These are phyloP conservation scores for Drosophila pegasa DNA, from an alignment of 2,888 invertebrate species.

Conservation along the genomic window DNA sequence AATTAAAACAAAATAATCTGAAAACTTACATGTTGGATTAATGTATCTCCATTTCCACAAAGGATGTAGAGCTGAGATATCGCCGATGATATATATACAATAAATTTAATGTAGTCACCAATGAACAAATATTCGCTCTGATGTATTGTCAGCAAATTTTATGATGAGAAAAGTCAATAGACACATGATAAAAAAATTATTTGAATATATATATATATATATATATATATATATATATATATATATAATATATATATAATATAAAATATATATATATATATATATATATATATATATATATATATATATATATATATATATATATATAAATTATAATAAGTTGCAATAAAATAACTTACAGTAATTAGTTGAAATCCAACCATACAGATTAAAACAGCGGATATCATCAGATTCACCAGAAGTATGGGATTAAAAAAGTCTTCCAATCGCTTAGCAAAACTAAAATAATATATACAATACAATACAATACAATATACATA, in stretches of 20 bases:
- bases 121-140: conserved; percentile 82
- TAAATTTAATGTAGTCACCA: conserved; percentile 82
- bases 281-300: no score
- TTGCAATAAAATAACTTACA: conserved; percentile 50
- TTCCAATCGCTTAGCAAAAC: conserved; percentile 80
- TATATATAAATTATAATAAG: background rate
- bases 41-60: conserved; percentile 83
- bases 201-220: no score
- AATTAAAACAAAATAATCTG: background rate
- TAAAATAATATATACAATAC: conserved; percentile 36
- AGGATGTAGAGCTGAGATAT: conserved; percentile 82
- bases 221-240: no score
- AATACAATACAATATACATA: no score
- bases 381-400: conserved; percentile 84
- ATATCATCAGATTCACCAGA: conserved; percentile 82
- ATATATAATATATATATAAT: no score
- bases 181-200: no score
- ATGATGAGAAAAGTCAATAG: background rate
- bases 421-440: conserved; percentile 83
- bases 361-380: conserved; percentile 84
- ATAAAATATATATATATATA: no score
- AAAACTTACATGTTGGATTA: conserved; percentile 81
- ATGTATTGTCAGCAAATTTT: background rate
- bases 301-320: no score
- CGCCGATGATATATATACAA: conserved; percentile 83